phyloP scores from a whole-genome alignment of 2,797 vertebrate genomes.

The Saxicola maurus region DNA sequence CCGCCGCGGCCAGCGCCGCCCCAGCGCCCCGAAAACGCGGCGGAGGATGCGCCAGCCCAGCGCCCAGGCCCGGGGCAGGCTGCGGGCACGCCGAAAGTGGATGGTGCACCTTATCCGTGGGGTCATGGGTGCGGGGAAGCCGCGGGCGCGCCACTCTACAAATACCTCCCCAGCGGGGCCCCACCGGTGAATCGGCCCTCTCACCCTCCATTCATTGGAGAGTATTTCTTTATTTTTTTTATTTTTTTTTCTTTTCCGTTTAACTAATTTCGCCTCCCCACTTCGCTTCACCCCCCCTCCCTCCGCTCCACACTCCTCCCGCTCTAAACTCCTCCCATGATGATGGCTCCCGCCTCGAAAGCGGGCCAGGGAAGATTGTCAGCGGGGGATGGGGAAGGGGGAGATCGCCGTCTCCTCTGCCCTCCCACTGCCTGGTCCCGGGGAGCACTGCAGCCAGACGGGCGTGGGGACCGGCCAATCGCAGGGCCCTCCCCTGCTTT shows the following conservation, averaged over 20 bases:
- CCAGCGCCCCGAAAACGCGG: background rate
- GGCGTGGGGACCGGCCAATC: background rate
- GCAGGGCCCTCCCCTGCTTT: background rate
- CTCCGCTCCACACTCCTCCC: background rate
- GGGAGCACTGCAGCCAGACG: background rate
- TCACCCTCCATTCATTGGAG: constrained; percentile 31
- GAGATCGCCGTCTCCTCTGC: background rate
- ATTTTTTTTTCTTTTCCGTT: background rate
- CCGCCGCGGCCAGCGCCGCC: background rate
- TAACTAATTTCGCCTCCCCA: background rate
- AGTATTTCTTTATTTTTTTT: background rate
- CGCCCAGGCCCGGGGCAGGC: background rate
- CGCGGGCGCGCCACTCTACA: background rate
- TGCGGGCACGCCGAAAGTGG: background rate
- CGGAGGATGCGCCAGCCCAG: background rate
- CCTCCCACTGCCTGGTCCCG: background rate
- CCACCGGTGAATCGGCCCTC: background rate
- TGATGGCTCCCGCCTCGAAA: background rate
- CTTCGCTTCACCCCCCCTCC: background rate
- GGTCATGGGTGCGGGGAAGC: background rate
- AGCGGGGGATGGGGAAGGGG: background rate
- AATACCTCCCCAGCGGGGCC: background rate
- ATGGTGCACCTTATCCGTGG: background rate
- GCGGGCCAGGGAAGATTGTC: background rate
- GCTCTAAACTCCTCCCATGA: background rate